These are phyloP conservation scores for Drosophila nigrodunni DNA, from an alignment of 1,140 invertebrate genomes.

Conservation along the genomic window DNA sequence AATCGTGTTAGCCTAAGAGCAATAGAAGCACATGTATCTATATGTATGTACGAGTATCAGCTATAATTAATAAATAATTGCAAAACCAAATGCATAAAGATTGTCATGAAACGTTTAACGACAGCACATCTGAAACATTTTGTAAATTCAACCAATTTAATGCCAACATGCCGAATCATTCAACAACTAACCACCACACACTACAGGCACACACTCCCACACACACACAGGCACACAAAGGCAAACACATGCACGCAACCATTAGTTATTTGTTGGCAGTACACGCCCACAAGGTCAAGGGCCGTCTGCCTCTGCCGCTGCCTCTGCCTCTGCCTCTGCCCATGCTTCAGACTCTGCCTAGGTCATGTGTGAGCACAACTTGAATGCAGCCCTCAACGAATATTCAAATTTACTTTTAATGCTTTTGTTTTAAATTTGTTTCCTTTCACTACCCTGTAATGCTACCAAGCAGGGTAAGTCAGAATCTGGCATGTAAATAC, in stretches of 20 bases:
- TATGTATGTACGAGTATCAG: conserved; percentile 68
- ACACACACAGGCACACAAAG: conserved; percentile 7
- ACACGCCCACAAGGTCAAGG: conserved; percentile 72
- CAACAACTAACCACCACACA: conserved; percentile 17
- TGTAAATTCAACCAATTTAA: conserved; percentile 43
- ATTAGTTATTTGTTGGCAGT: conserved; percentile 10
- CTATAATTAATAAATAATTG: conserved; percentile 34
- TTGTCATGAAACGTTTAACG: conserved; percentile 24
- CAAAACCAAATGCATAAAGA: conserved; percentile 35
- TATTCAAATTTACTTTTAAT: conserved; percentile 42
- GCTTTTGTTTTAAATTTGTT: conserved; percentile 14
- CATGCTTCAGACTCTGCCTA: conserved; percentile 51
- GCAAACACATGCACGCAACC: not conserved
- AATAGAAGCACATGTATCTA: conserved; percentile 66
- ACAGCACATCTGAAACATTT: conserved; percentile 10
- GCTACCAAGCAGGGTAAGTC: too few species aligned
- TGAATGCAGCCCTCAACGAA: conserved; percentile 53
- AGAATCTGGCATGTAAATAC: too few species aligned
- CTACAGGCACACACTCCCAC: not conserved
- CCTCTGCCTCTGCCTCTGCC: conserved; percentile 5
- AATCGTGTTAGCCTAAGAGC: conserved; percentile 47
- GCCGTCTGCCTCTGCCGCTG: conserved; percentile 40
- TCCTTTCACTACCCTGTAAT: conserved; percentile 18
- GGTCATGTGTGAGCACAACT: conserved; percentile 55
- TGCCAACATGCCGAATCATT: conserved; percentile 47